A percentile compares a stretch with the other conserved stretches of the same genome.
phyloP scores from a whole-genome alignment of 2,797 vertebrate species.

The Argentina silus region DNA sequence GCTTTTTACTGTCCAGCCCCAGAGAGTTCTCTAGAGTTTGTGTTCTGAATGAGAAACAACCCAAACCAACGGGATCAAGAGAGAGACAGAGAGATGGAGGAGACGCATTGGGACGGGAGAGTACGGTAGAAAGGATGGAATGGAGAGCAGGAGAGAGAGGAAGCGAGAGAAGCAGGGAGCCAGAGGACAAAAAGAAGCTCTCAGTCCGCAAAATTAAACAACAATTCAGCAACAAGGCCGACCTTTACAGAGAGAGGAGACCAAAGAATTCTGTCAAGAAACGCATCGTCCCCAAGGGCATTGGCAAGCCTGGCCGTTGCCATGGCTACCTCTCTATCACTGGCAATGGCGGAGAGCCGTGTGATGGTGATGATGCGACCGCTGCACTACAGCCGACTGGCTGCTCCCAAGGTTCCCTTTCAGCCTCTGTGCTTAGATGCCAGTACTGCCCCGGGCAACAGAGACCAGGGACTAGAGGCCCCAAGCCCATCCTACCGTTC shows the following conservation, averaged over 20 bases:
- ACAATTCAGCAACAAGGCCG: constrained; percentile 57
- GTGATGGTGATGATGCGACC: constrained; percentile 46
- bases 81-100: neutral
- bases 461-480: constrained; percentile 10
- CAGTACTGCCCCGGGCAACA: constrained; percentile 44
- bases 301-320: constrained; percentile 68
- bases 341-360: constrained; percentile 33
- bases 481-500: no score
- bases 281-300: constrained; percentile 73
- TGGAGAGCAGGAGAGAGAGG: neutral
- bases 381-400: constrained; percentile 28
- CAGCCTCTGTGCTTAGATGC: constrained; percentile 49
- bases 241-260: constrained; percentile 65
- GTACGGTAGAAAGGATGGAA: neutral
- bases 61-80: neutral
- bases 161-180: constrained; percentile 30
- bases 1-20: neutral
- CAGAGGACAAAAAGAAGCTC: constrained; percentile 39
- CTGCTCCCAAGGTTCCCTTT: constrained; percentile 38
- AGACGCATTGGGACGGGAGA: no score
- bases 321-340: constrained; percentile 69
- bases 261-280: constrained; percentile 73
- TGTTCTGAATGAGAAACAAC: neutral
- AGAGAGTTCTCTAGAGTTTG: neutral
- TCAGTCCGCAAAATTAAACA: constrained; percentile 66